A percentile compares a stretch with the other conserved stretches of the same genome.
Evolutionary conservation across 2,888 invertebrate species (phyloP).

Genomic region (Hipparchia semele): DNA sequence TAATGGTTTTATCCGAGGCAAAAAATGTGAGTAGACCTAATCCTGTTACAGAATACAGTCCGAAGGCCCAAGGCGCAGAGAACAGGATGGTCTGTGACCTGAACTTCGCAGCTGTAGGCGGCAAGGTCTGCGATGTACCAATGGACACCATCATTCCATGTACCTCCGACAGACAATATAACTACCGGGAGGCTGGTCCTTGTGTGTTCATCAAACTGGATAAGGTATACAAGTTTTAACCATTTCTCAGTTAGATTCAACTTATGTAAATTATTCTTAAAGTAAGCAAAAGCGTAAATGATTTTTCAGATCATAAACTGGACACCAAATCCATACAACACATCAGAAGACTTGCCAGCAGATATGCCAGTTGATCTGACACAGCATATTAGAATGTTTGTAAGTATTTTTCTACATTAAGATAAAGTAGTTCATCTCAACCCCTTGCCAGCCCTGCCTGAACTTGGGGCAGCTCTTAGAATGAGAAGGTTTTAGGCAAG

Average conservation of each 20-base stretch:
- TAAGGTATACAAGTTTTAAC: constrained; percentile 85
- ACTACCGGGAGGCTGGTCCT: constrained; percentile 94
- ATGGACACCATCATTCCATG: constrained; percentile 87
- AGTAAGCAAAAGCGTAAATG: background rate
- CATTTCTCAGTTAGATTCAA: background rate
- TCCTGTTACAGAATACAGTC: constrained; percentile 63
- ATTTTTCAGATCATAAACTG: constrained; percentile 92
- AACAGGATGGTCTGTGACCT: constrained; percentile 85
- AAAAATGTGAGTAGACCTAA: too few species aligned
- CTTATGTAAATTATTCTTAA: too few species aligned
- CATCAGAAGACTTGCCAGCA: constrained; percentile 85
- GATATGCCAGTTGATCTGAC: constrained; percentile 90
- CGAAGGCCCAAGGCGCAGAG: constrained; percentile 77
- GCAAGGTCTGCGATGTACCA: constrained; percentile 91
- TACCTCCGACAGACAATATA: constrained; percentile 90
- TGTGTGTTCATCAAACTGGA: constrained; percentile 99
- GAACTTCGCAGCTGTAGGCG: constrained; percentile 72
- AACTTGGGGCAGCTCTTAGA: too few species aligned
- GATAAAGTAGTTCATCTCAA: too few species aligned
- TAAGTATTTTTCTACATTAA: constrained; percentile 49
- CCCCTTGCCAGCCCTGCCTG: too few species aligned
- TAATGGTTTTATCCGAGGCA: too few species aligned
- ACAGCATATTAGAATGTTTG: constrained; percentile 85
- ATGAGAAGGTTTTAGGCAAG: too few species aligned
- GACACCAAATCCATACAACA: constrained; percentile 90